These are phyloP conservation scores for Apamea monoglypha DNA, from an alignment of 2,888 invertebrate genomes.

Conservation along the genomic window DNA sequence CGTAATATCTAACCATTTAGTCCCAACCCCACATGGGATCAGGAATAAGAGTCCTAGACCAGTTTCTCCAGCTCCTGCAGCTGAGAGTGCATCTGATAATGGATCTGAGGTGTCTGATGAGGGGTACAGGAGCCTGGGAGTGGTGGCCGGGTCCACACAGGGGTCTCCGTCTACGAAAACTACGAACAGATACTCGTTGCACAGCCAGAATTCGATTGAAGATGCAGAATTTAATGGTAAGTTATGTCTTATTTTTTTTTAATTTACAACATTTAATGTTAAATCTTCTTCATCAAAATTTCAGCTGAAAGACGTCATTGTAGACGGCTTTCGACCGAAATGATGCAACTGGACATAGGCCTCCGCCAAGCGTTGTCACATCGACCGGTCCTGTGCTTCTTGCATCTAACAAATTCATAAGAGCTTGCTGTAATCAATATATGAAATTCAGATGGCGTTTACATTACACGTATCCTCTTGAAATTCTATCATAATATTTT, in stretches of 20 bases:
- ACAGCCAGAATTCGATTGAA: constrained; percentile 93
- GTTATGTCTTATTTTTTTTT: constrained; percentile 50
- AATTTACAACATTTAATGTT: no score
- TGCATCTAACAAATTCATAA: background rate
- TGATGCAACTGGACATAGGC: background rate
- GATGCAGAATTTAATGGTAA: constrained; percentile 93
- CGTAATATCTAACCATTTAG: constrained; percentile 84
- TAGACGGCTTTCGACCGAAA: no score
- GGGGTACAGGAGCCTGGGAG: constrained; percentile 95
- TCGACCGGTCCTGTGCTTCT: background rate
- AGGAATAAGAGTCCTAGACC: constrained; percentile 86
- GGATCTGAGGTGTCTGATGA: constrained; percentile 96
- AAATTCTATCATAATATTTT: background rate
- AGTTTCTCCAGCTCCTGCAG: constrained; percentile 90
- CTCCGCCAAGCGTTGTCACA: background rate
- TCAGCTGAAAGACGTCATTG: no score
- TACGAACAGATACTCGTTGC: constrained; percentile 92
- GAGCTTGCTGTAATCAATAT: background rate
- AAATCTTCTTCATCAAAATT: no score
- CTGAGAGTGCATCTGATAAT: constrained; percentile 93
- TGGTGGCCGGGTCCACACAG: constrained; percentile 90
- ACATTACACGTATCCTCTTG: background rate
- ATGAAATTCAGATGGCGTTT: background rate
- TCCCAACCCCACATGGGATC: constrained; percentile 86
- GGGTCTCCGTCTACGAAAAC: constrained; percentile 88